Evolutionary conservation across 2,797 vertebrate species (phyloP), one percentile per base, ranked within the genome.

Genomic region (Eidolon dupreanum): DNA sequence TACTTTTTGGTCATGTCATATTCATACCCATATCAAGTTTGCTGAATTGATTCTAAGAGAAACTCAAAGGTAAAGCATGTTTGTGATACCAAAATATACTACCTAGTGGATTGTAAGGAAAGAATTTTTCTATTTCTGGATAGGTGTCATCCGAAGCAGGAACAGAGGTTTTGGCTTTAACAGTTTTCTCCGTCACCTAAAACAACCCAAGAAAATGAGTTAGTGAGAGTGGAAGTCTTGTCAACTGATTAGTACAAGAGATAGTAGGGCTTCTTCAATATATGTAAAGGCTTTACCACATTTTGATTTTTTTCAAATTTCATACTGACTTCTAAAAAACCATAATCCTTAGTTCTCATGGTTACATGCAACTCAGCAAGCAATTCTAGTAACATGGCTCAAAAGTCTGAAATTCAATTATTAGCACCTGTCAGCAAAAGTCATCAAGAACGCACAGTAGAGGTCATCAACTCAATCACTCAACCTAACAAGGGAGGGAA

Each of bases 121-220:
- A 98, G 74, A 99, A 98, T 2, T 98, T 98, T 88, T 99, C 99
- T 95, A 98, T 99, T 97, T 99, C 99, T 92, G 98, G 98, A 78
- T 97, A 99, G 20, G 88, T 41, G 12, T 98, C 98, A 95, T 98
- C 98, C 71, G 84, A 20, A 61, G 88, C 59, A 84, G 94, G 71
- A 93, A 5, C 63, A 11, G 97, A 95, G 84, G 10, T 95, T 96
- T 97, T 97, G 22, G 95, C 84, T 94, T 89, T 97, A 85, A 66
- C 24, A 28, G 66, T 63, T 93, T 98, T 98, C 79, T 97, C 97
- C 12, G 92, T 83, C 70, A 61, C 6, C 98, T 98, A 83, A 65
- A 97, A 84, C 38, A 68, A 89, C 0, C 49, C 66, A 96, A 94
- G 68, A 96, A 92, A 95, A 93, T n/a, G 94, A 22, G 75, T 93